Base-by-base conservation (phyloP, 2,113 vertebrate species). In the Psammodynastes pulverulentus region DNA sequence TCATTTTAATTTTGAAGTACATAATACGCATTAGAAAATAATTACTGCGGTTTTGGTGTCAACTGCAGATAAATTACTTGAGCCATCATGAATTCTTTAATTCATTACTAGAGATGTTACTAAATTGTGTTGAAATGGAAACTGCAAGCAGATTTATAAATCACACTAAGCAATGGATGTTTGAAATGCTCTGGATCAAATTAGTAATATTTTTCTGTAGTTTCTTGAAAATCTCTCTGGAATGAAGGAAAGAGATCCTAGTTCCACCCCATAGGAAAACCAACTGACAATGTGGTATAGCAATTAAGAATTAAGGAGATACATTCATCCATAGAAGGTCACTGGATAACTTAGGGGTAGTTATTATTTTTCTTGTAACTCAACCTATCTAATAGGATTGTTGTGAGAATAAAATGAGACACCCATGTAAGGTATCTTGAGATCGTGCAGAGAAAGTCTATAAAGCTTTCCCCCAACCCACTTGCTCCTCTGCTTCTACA, bases 11-110 rank as follows among this genome's bases (percentile, higher is more conserved):
- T 62, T 79, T 43, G 67, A 86, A 52, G 13, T 62, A 45, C n/a
- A 86, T 79, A 34, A 39, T 21, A 48, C 39, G 13, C 21, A 43
- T 34, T 56, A 34, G 88, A 62, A 58, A 89, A 89, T 93, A 95
- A 96, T 92, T 95, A 95, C 56, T 90, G 51, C 84, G 94, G 53
- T 29, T 49, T 51, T 95, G 90, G 91, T 62, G 89, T 53, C 15
- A 91, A 48, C 85, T 93, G 72, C 58, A 92, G 89, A 91, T 56
- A 67, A 86, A 84, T 43, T 90, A 3, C 90, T 91, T 72, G 89
- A 94, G 19, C 15, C 90, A 91, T 62, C 26, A 21, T 94, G 48
- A 58, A 45, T 89, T 34, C 90, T 58, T 87, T 89, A 53, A 58
- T 29, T n/a, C 19, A 92, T n/a, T 91, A 1, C 26, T 72, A 92